Conservation (phyloP, 2,888 invertebrate genomes). For the Nemurella pictetii region DNA sequence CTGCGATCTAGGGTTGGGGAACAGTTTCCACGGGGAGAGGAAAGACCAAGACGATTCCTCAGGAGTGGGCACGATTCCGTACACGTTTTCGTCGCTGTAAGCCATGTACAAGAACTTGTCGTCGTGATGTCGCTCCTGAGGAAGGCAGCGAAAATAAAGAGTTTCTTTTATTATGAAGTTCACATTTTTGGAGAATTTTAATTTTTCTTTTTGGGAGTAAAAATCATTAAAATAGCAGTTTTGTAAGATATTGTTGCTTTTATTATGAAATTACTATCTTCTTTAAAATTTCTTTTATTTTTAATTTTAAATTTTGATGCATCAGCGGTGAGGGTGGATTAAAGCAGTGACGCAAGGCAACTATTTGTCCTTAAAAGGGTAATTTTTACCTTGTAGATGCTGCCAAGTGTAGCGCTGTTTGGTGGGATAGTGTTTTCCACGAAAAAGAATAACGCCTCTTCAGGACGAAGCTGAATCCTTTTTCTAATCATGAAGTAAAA, state of each 20-base stretch:
- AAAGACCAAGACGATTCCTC: background rate
- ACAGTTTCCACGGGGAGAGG: background rate
- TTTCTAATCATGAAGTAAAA: conserved; percentile 68
- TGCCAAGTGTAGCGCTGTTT: conserved; percentile 65
- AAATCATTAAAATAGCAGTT: background rate
- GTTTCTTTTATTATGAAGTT: too few relatives aligned
- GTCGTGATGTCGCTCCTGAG: conserved; percentile 63
- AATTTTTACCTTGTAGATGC: conserved; percentile 58
- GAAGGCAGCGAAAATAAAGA: background rate
- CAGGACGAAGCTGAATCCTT: conserved; percentile 63
- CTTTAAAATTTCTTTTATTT: too few relatives aligned
- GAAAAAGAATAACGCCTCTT: conserved; percentile 68
- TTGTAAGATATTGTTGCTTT: background rate
- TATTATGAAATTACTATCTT: too few relatives aligned
- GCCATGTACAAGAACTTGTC: conserved; percentile 67
- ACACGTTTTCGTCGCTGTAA: conserved; percentile 59
- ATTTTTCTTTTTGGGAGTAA: background rate
- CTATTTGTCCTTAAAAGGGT: too few relatives aligned
- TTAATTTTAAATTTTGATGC: too few relatives aligned
- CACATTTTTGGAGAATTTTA: too few relatives aligned
- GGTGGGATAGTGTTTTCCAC: conserved; percentile 67
- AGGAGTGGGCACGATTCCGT: conserved; percentile 6
- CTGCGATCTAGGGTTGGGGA: background rate
- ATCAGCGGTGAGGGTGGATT: too few relatives aligned
- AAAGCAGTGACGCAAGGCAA: too few relatives aligned